Evolutionary conservation across 2,888 invertebrate genomes (phyloP).

Genomic region (Ichneumon xanthorius): DNA sequence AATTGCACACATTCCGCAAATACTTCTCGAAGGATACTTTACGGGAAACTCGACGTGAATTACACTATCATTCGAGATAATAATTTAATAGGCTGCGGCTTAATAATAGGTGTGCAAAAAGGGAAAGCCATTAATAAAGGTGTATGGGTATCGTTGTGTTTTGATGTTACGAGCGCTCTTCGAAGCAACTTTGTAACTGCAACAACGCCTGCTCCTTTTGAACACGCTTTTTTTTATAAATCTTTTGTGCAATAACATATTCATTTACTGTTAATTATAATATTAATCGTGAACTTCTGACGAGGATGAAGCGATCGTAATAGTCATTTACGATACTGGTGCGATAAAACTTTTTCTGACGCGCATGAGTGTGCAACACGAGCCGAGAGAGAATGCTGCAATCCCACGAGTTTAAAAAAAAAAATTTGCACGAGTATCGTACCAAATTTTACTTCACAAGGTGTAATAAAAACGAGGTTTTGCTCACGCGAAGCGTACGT

Average conservation of each 20-base stretch:
- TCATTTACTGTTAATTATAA: background rate
- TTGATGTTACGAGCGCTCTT: background rate
- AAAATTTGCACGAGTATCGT: no score
- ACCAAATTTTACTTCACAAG: no score
- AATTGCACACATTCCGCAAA: conserved; percentile 38
- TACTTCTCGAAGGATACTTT: conserved; percentile 35
- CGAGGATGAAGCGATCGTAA: background rate
- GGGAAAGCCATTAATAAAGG: conserved; percentile 32
- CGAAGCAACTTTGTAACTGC: background rate
- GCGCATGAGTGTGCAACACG: no score
- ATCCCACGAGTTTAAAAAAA: no score
- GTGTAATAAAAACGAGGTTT: no score
- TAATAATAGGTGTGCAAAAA: conserved; percentile 27
- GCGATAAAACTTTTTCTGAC: no score
- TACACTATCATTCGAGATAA: conserved; percentile 49
- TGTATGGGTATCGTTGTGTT: background rate
- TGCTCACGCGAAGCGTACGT: no score
- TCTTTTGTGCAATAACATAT: background rate
- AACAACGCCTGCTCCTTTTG: background rate
- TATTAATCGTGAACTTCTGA: background rate
- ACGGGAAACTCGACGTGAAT: conserved; percentile 29
- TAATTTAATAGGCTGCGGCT: conserved; percentile 39
- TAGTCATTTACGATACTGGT: no score
- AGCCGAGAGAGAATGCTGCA: no score
- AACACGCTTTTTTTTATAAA: background rate